Evolutionary conservation across 1,140 invertebrate genomes (phyloP), one percentile per base, ranked within the genome.

Genomic region (Eurytemora carolleeae): DNA sequence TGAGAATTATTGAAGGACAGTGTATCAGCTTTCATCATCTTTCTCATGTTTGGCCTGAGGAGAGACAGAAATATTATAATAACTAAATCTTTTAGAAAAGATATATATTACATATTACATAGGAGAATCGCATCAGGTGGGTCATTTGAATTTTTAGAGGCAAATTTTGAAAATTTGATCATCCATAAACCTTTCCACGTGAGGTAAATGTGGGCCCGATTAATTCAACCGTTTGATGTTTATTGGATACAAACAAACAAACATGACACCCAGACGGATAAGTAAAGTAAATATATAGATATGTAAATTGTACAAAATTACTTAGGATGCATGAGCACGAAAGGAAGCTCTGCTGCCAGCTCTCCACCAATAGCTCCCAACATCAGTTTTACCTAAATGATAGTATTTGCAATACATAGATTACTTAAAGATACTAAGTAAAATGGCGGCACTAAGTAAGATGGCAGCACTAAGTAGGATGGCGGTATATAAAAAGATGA

Each of bases 321-420:
- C 31, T 96, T 97, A 1, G 92, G 87, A 74, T 96, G 87, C 83
- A 97, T 98, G 53, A 98, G 73, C 53, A 97, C 89, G 74, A 98
- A 97, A 7, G 95, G 95, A 66, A 98, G 72, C 73, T 98, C 94
- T 1, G 94, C 92, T 17, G 83, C 79, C 12, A 98, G 73, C 75
- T 98, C 94, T 16, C 93, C 93, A 24, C 86, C 87, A 26, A 97
- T 76, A 57, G 90, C 89, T 21, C 93, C 91, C 63, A 97, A 74
- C 70, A 89, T 93, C 3, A 98, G 77, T 75, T 96, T 94, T 3
- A 98, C 91, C 75, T 96, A 96, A 7, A 88, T 84, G n/a, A n/a
- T n/a, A n/a, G n/a, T n/a, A n/a, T 20, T 82, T 81, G 74, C 91
- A 92, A 1, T 85, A 88, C 2, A 92, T 85, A 63, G 90, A 80